phyloP scores from a whole-genome alignment of 2,797 vertebrate species.

The Falco cherrug region DNA sequence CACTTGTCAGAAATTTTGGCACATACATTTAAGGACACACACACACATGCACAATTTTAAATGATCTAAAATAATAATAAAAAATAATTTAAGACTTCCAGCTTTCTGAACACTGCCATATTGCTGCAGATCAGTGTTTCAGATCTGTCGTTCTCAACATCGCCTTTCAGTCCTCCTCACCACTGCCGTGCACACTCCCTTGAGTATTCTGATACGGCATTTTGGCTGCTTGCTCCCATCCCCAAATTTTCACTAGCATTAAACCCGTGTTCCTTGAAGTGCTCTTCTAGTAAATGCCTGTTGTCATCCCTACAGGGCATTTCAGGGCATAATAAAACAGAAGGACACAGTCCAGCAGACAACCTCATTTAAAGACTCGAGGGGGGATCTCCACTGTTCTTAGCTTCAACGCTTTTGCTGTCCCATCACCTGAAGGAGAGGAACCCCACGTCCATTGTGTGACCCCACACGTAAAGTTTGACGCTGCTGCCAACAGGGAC shows the following conservation, averaged over 20 bases:
- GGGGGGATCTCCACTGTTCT: background rate
- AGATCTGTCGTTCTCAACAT: background rate
- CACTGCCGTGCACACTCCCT: background rate
- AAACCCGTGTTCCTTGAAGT: background rate
- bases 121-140: background rate
- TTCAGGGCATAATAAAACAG: background rate
- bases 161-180: background rate
- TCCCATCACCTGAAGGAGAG: background rate
- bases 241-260: background rate
- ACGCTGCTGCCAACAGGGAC: background rate
- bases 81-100: background rate
- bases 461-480: background rate
- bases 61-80: rapidly evolving
- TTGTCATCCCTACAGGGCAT: background rate
- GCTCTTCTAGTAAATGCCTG: background rate
- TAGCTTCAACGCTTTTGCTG: background rate
- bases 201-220: background rate
- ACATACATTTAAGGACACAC: background rate
- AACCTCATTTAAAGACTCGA: background rate
- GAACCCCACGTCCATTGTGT: too few species aligned
- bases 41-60: background rate
- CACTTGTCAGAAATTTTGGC: background rate
- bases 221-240: background rate
- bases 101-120: background rate
- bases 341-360: background rate